Evolutionary conservation across 2,113 vertebrate genomes (phyloP).

Genomic region (Chauna torquata): DNA sequence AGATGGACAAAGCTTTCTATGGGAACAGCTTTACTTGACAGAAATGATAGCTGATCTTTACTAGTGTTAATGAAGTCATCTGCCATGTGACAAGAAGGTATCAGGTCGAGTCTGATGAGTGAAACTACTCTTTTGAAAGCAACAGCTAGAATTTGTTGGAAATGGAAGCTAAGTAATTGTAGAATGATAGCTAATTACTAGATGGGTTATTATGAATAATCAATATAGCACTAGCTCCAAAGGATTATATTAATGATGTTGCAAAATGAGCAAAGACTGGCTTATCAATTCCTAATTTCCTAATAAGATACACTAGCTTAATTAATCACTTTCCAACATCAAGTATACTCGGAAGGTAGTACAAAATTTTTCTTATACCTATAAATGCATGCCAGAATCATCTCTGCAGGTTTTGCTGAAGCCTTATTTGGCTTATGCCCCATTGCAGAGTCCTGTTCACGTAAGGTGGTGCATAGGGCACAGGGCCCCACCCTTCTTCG

Average conservation of each 20-base stretch:
- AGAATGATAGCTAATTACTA: not conserved
- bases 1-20: not conserved
- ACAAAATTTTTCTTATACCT: not conserved
- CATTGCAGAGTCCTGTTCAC: not conserved
- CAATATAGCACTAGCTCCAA: not conserved
- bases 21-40: not conserved
- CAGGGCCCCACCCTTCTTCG: not conserved
- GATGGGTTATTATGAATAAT: not conserved
- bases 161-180: not conserved
- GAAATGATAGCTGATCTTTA: not conserved
- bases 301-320: not conserved
- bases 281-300: not conserved
- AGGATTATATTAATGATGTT: not conserved
- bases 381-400: not conserved
- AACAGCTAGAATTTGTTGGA: not conserved
- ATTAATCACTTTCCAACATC: not conserved
- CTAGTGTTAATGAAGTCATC: not conserved
- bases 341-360: not conserved
- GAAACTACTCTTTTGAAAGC: not conserved
- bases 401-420: not conserved
- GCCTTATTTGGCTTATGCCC: not conserved
- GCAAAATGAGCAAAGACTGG: not conserved
- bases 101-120: not conserved
- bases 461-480: fast-evolving
- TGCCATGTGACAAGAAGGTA: not conserved